Percentiles rank a stretch among this genome's conserved stretches.
Conservation (phyloP, 2,113 vertebrate species). For the Caloenas nicobarica region DNA sequence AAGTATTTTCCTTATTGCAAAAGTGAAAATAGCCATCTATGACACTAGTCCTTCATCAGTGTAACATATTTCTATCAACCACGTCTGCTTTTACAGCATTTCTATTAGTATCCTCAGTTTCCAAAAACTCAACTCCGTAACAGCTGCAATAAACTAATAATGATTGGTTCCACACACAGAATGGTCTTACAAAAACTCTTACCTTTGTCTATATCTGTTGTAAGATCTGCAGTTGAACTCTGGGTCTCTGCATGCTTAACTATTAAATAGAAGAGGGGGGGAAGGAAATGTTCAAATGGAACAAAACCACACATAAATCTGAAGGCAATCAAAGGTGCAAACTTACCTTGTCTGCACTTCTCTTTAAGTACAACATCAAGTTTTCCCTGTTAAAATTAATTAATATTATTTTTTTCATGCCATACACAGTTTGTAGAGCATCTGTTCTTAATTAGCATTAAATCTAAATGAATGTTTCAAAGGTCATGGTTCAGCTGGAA, state of each 20-base stretch:
- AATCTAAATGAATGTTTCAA: background rate
- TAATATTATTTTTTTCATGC: background rate
- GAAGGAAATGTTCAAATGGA: background rate
- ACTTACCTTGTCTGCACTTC: constrained; percentile 81
- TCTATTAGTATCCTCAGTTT: background rate
- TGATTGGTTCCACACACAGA: background rate
- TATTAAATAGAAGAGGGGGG: constrained; percentile 47
- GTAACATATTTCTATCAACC: background rate
- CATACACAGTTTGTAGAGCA: background rate
- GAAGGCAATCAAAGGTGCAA: background rate
- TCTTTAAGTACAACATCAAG: constrained; percentile 72
- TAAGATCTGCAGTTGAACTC: constrained; percentile 65
- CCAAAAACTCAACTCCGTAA: background rate
- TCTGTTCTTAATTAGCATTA: background rate
- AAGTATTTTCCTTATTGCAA: background rate
- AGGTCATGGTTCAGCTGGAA: background rate
- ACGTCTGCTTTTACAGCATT: background rate
- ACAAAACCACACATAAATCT: background rate
- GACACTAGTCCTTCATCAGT: background rate
- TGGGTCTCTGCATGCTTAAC: constrained; percentile 83
- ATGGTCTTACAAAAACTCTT: background rate
- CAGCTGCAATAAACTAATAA: background rate
- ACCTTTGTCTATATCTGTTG: constrained; percentile 87
- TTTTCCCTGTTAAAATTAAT: constrained; percentile 76
- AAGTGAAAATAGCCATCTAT: background rate